These are phyloP conservation scores for Osmoderma eremita DNA, from an alignment of 2,888 invertebrate genomes.

Conservation along the genomic window DNA sequence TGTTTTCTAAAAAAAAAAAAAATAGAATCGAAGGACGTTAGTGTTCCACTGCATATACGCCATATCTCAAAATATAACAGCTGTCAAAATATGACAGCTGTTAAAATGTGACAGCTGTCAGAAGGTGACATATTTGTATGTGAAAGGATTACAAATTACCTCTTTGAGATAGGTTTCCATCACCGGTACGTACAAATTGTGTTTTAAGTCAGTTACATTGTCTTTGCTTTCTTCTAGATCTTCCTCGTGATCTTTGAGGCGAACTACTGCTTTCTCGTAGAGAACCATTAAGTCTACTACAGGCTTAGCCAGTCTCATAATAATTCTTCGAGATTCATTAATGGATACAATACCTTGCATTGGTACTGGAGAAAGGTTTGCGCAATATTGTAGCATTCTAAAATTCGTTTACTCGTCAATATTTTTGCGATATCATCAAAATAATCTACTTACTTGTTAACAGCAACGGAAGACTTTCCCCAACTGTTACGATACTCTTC, in stretches of 20 bases:
- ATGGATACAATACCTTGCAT: conserved; percentile 32
- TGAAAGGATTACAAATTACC: conserved; percentile 36
- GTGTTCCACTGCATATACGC: no score
- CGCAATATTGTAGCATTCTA: no score
- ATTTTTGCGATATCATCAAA: neutral
- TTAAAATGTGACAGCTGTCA: neutral
- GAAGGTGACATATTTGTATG: neutral
- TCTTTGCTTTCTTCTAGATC: conserved; percentile 17
- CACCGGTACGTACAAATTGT: conserved; percentile 7
- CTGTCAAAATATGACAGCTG: neutral
- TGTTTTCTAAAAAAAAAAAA: conserved; percentile 18
- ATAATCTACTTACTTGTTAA: conserved; percentile 35
- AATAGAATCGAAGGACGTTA: no score
- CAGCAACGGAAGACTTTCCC: conserved; percentile 46
- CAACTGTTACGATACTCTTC: conserved; percentile 50
- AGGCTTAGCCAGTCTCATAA: conserved; percentile 30
- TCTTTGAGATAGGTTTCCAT: conserved; percentile 45
- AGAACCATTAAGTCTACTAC: conserved; percentile 27
- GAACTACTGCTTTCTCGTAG: conserved; percentile 27
- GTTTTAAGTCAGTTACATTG: conserved; percentile 16
- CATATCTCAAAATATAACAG: neutral
- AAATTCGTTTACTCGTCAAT: no score
- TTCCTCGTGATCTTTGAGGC: conserved; percentile 16
- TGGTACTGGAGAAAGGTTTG: conserved; percentile 6
- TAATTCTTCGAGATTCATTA: conserved; percentile 39